Base-by-base conservation (phyloP, 2,797 vertebrate genomes). In the Discoglossus pictus region DNA sequence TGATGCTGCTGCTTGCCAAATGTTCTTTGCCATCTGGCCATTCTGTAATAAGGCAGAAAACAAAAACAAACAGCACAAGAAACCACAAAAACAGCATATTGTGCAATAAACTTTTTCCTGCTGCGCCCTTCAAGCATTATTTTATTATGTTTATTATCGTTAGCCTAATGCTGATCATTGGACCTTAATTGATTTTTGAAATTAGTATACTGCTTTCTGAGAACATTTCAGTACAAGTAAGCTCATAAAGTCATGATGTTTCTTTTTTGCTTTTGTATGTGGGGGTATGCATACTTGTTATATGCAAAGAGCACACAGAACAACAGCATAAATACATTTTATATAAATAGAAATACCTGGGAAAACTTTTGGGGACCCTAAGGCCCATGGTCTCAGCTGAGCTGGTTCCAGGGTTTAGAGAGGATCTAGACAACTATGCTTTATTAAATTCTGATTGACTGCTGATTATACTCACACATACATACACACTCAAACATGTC, bases 1-100 rank as follows among this genome's bases (percentile, higher is more conserved):
- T 61, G 31, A 53, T 31, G 7, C 27, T 61, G 20, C 24, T 46
- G 58, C 42, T 61, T 69, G 66, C 58, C 66, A 69, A 69, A 69
- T 61, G 48, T 61, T 15, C 20, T 25, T 61, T 61, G 34, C 66
- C 66, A 69, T 69, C 66, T 69, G 66, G 58, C 47, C 56, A 53
- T 68, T 61, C 48, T 54, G 44, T 44, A 43, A 54, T 21, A 47
- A 35, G 27, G 5, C 38, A 53, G 16, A 68, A 31, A 46, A 34
- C 13, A 38, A 68, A 68, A 53, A 68, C 35, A 58, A 48, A 52
- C 47, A 52, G 53, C 38, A 13, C 36, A 61, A 61, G 18, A 52
- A 60, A 50, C 44, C 40, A 53, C 65, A 53, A 61, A 39, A 61
- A 60, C 35, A 61, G 23, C 56, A 68, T 68, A 61, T 68, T 68